These are phyloP conservation scores for Cantharis rustica DNA, from an alignment of 2,888 invertebrate species.

Conservation along the genomic window DNA sequence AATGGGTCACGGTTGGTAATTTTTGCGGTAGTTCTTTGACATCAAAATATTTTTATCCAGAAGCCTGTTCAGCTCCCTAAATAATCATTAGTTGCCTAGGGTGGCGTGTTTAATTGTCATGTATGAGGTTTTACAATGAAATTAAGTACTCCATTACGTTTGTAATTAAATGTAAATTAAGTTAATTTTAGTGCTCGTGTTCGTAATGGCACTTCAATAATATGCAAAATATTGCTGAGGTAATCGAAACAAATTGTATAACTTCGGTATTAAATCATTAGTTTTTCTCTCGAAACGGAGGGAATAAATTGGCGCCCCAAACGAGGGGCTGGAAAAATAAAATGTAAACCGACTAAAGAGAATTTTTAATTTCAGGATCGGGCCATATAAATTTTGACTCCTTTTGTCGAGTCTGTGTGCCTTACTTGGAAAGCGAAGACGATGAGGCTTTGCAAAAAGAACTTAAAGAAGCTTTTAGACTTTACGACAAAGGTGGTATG, in stretches of 20 bases:
- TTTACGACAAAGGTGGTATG: constrained; percentile 83
- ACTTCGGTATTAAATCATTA: too few relatives aligned
- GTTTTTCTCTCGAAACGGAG: too few relatives aligned
- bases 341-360: neutral
- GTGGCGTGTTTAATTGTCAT: neutral
- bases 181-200: neutral
- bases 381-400: constrained; percentile 84
- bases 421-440: constrained; percentile 79
- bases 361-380: constrained; percentile 64
- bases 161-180: neutral
- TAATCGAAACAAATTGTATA: neutral
- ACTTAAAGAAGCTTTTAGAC: constrained; percentile 85
- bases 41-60: neutral
- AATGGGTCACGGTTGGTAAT: neutral
- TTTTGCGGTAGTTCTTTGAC: neutral
- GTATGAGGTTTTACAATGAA: neutral
- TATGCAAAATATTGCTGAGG: neutral
- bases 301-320: neutral
- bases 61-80: neutral
- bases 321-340: neutral
- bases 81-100: neutral
- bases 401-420: constrained; percentile 77
- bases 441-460: constrained; percentile 86
- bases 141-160: neutral
- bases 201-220: neutral